Percentiles rank a stretch among this genome's conserved stretches.
Evolutionary conservation across 2,113 vertebrate genomes (phyloP).

Genomic region (Cinclus cinclus): DNA sequence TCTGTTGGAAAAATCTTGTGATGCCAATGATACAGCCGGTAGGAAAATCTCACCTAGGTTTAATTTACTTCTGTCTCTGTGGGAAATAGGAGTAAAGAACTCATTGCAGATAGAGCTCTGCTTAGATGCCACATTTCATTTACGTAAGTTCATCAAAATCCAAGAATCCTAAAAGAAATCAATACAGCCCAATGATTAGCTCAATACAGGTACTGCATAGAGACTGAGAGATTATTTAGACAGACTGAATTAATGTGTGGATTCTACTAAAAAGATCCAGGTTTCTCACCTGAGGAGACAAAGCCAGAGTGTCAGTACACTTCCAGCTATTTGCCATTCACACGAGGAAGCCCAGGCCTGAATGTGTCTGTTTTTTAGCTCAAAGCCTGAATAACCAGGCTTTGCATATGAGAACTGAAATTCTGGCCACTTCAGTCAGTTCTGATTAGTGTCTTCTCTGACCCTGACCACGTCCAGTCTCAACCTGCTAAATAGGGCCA

Average conservation of each 20-base stretch:
- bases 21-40: background rate
- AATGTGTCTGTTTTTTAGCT: background rate
- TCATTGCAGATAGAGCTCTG: background rate
- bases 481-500: background rate
- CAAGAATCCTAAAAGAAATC: constrained; percentile 15
- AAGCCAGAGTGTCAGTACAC: background rate
- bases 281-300: background rate
- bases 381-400: background rate
- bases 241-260: background rate
- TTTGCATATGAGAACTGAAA: background rate
- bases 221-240: background rate
- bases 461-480: background rate
- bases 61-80: background rate
- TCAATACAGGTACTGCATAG: background rate
- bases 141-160: background rate
- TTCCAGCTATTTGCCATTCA: background rate
- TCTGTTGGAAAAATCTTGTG: background rate
- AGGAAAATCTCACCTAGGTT: background rate
- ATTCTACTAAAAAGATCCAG: background rate
- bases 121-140: background rate
- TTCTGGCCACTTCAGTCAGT: background rate
- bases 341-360: background rate
- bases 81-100: background rate
- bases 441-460: background rate
- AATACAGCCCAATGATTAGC: background rate